Conservation (phyloP, 37 sponge, comb jelly and placozoan species). For the Chondrosia reniformis region DNA sequence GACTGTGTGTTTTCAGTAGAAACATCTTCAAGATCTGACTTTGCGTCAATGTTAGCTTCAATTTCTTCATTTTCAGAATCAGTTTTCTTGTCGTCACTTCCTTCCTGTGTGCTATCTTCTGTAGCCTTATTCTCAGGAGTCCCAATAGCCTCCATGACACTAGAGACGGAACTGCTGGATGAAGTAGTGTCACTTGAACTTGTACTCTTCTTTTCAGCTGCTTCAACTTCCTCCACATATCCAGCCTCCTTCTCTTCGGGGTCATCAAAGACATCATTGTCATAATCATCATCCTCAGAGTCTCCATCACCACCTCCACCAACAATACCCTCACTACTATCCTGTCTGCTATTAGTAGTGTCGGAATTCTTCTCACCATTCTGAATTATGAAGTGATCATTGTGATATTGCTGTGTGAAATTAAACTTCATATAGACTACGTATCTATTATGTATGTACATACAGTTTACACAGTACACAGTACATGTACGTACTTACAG, state of each 20-base stretch:
- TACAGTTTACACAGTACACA: too few species aligned
- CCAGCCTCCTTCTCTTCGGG: background rate
- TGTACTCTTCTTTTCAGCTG: conserved; percentile 5
- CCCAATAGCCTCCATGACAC: background rate
- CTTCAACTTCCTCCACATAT: background rate
- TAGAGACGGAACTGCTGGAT: background rate
- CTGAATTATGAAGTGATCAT: background rate
- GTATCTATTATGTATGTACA: too few species aligned
- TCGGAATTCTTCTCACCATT: background rate
- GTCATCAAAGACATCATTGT: background rate
- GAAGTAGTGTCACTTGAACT: background rate
- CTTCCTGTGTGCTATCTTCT: too few species aligned
- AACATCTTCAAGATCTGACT: too few species aligned
- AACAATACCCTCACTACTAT: background rate
- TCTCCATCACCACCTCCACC: background rate
- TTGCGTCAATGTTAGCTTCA: too few species aligned
- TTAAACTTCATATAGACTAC: background rate
- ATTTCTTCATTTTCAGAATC: background rate
- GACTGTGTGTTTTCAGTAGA: too few species aligned
- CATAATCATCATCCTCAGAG: conserved; percentile 6
- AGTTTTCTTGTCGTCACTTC: too few species aligned
- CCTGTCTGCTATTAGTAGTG: background rate
- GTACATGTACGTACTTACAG: too few species aligned
- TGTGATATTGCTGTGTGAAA: background rate
- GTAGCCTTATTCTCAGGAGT: too few species aligned